Percentiles rank a stretch among this genome's conserved stretches.
phyloP scores from a whole-genome alignment of 2,888 invertebrate genomes.

The Synanthedon vespiformis region DNA sequence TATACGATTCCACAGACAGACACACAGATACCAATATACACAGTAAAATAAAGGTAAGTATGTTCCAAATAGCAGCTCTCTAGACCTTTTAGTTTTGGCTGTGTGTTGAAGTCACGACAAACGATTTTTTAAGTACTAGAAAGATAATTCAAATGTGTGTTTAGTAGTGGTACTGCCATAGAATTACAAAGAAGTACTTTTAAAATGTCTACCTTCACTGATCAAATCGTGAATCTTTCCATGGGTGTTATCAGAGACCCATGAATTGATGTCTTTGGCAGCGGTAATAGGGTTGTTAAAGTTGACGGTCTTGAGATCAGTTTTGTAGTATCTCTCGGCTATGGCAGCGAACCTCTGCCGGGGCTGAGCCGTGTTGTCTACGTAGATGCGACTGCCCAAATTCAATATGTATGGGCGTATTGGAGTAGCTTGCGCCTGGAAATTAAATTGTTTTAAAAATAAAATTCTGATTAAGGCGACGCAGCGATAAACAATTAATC shows the following conservation, averaged over 20 bases:
- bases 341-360: conserved; percentile 73
- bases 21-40: no score
- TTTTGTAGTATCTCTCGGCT: conserved; percentile 74
- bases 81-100: no score
- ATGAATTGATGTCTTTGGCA: conserved; percentile 77
- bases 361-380: conserved; percentile 64
- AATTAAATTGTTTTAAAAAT: background rate
- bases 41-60: no score
- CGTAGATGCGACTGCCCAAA: conserved; percentile 74
- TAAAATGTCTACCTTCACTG: conserved; percentile 6
- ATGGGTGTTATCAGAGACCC: conserved; percentile 82
- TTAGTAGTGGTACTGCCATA: no score
- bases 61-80: no score
- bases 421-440: conserved; percentile 24
- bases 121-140: no score
- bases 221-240: conserved; percentile 79
- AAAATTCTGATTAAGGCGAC: no score
- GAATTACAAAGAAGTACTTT: no score
- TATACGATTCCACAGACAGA: no score
- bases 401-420: conserved; percentile 66
- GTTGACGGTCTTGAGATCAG: conserved; percentile 74
- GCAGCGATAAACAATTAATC: no score
- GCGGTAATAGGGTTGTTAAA: conserved; percentile 70
- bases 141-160: no score
- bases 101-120: no score